Percentiles rank a stretch among this genome's conserved stretches.
Evolutionary conservation across 2,113 vertebrate species (phyloP).

Genomic region (Xyliphius kryptos): DNA sequence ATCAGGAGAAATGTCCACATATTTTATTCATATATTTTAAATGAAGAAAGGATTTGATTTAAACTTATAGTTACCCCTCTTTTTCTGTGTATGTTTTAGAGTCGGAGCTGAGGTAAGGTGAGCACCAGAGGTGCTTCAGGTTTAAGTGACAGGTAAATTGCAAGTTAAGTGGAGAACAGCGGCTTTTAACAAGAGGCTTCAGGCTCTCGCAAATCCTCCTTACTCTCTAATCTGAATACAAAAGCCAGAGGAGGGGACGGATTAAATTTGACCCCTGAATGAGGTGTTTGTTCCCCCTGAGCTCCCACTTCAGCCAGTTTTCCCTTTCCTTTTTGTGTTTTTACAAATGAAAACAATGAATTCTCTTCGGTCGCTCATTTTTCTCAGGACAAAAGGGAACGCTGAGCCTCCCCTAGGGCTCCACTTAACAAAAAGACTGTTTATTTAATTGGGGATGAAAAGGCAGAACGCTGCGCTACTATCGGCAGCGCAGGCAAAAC

Average conservation of each 20-base stretch:
- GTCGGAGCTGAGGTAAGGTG: constrained; percentile 46
- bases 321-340: constrained; percentile 66
- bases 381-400: constrained; percentile 56
- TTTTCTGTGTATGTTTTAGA: constrained; percentile 39
- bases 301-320: constrained; percentile 65
- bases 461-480: constrained; percentile 45
- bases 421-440: constrained; percentile 42
- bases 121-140: constrained; percentile 59
- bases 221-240: constrained; percentile 94
- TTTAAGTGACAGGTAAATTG: constrained; percentile 91
- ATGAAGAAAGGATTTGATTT: constrained; percentile 39
- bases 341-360: constrained; percentile 66
- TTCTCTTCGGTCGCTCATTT: constrained; percentile 56
- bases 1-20: neutral
- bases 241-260: constrained; percentile 72
- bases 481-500: constrained; percentile 52
- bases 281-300: constrained; percentile 73
- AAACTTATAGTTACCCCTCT: constrained; percentile 40
- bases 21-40: constrained; percentile 9
- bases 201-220: constrained; percentile 83
- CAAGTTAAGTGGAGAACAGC: constrained; percentile 89
- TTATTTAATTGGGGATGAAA: constrained; percentile 66
- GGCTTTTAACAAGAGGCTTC: constrained; percentile 78
- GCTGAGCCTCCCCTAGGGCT: constrained; percentile 13
- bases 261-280: constrained; percentile 86